Base-by-base conservation (phyloP, 2,888 invertebrate species). In the Aphidoletes aphidimyza region DNA sequence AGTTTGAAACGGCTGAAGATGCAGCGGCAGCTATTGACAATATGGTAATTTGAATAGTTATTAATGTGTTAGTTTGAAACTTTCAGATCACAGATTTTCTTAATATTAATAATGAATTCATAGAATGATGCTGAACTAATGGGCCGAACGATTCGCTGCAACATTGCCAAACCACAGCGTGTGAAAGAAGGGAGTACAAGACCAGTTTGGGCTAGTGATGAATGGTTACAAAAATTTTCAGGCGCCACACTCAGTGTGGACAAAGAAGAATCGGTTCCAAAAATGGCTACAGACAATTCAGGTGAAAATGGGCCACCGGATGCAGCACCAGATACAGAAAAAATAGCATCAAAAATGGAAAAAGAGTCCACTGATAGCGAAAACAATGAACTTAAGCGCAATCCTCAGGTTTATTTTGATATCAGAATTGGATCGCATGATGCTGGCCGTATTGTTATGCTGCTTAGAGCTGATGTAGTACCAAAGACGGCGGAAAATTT, bases 21-120 rank as follows among this genome's bases (percentile, higher is more conserved):
- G 98, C 99, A n/a, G 95, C 97, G 14, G 96, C 98, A 45, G 98
- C 99, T 83, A 98, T 99, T 87, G 99, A 99, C 90, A 99, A 99
- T 88, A 98, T 99, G 99, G 97, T 97, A 90, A 88, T 89, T 26
- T 69, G 34, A 69, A 1, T 54, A 37, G 47, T 59, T 22, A 26
- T 54, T 22, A 26, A 17, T 6, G 8, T 19, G 6, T 47, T 17
- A 69, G 14, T 14, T 30, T 69, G 14, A 42, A 42, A 30, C 1
- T 69, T 34, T 69, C 1, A n/a, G n/a, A n/a, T 69, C 14, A 0
- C 34, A 6, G 8, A 47, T 85, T 3, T 49, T 83, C 34, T 81
- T n/a, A 36, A 17, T 22, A n/a, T n/a, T 54, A 19, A 54, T n/a
- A 5, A 54, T 54, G 54, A 84, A 86, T 89, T 86, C 86, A 19